These are phyloP conservation scores for Phyllotreta cruciferae DNA, from an alignment of 2,888 invertebrate species.

Conservation along the genomic window DNA sequence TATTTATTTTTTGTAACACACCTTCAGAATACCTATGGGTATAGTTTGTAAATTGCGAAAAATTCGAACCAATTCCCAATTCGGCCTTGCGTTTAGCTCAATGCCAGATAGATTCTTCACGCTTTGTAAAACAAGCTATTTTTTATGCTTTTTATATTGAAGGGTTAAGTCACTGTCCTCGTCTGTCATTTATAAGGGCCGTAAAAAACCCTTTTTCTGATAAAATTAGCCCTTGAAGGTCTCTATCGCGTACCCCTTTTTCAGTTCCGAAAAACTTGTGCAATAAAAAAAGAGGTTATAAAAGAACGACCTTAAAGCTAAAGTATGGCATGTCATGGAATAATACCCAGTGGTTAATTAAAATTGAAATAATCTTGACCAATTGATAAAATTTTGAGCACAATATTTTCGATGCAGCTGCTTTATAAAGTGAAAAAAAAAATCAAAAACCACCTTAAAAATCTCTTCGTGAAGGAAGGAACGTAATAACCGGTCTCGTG, in stretches of 20 bases:
- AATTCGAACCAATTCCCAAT: slow-evolving; percentile 42
- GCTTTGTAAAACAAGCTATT: slow-evolving; percentile 45
- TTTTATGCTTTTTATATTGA: slow-evolving; percentile 47
- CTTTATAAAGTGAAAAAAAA: not conserved
- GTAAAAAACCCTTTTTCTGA: slow-evolving; percentile 48
- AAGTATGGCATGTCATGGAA: slow-evolving; percentile 9
- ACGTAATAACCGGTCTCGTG: slow-evolving; percentile 10
- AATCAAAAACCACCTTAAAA: too few species aligned
- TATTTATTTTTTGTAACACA: too few species aligned
- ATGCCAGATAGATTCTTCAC: slow-evolving; percentile 24
- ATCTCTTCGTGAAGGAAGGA: not conserved
- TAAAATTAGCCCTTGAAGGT: slow-evolving; percentile 41
- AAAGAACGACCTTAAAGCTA: slow-evolving; percentile 23
- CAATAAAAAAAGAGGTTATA: slow-evolving; percentile 37
- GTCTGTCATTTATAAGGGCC: slow-evolving; percentile 33
- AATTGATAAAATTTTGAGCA: too few species aligned
- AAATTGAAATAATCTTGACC: too few species aligned
- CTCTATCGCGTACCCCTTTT: slow-evolving; percentile 20
- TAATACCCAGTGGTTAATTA: not conserved
- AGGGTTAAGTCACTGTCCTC: slow-evolving; percentile 49
- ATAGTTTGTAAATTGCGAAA: not conserved
- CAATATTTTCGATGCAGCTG: not conserved
- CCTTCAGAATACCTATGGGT: too few species aligned
- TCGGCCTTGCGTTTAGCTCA: slow-evolving; percentile 50
- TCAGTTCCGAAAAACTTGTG: slow-evolving; percentile 32